phyloP scores from a whole-genome alignment of 2,888 invertebrate genomes.

The Sclerodermus sp. region DNA sequence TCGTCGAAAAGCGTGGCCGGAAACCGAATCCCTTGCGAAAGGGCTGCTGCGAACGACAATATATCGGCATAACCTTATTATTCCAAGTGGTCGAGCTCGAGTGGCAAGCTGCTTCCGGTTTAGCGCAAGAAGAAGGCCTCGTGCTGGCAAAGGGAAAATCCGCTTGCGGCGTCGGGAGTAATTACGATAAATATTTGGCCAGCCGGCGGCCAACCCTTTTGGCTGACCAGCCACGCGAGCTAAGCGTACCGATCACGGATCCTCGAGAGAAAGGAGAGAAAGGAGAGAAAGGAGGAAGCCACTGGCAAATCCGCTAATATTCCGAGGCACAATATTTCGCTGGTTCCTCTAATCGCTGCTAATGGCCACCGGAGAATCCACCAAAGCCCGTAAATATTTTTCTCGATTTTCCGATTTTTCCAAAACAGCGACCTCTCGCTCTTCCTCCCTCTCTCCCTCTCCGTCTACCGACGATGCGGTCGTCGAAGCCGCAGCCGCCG shows the following conservation, averaged over 20 bases:
- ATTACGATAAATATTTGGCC: constrained; percentile 57
- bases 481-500: constrained; percentile 28
- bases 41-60: too few relatives aligned
- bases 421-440: too few relatives aligned
- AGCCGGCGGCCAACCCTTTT: constrained; percentile 54
- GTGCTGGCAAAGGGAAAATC: constrained; percentile 15
- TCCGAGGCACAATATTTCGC: constrained; percentile 20
- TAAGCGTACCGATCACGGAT: constrained; percentile 19
- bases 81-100: constrained; percentile 44
- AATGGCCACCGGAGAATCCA: constrained; percentile 27
- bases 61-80: constrained; percentile 42
- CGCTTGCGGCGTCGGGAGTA: constrained; percentile 27
- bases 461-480: too few relatives aligned
- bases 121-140: constrained; percentile 18
- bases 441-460: too few relatives aligned
- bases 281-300: constrained; percentile 13
- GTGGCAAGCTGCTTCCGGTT: constrained; percentile 35
- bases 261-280: constrained; percentile 20
- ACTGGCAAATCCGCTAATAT: constrained; percentile 33
- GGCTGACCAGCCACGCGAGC: constrained; percentile 45
- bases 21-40: too few relatives aligned
- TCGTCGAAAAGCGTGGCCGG: too few relatives aligned
- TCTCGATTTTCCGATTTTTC: constrained; percentile 37
- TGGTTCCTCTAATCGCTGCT: constrained; percentile 36
- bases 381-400: constrained; percentile 55